phyloP scores from a whole-genome alignment of 2,888 invertebrate species.

The Zygaena filipendulae region DNA sequence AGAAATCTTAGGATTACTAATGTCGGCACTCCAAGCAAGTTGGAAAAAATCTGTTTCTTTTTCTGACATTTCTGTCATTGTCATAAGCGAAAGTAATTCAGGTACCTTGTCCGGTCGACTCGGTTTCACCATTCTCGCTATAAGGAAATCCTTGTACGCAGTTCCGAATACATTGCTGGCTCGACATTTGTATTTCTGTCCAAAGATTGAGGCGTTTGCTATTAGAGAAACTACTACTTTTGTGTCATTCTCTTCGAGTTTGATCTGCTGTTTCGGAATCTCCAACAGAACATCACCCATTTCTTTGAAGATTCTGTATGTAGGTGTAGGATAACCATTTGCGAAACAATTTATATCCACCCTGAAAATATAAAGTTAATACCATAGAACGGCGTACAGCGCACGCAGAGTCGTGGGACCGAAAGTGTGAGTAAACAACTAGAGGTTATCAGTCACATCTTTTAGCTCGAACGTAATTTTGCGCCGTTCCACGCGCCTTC shows the following conservation, averaged over 20 bases:
- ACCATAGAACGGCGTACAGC: too few species aligned
- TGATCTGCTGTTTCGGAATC: conserved; percentile 30
- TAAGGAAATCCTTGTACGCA: conserved; percentile 24
- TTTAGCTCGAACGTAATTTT: too few species aligned
- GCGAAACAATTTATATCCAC: conserved; percentile 37
- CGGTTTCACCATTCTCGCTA: conserved; percentile 31
- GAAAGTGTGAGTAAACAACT: too few species aligned
- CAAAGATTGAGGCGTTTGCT: conserved; percentile 28
- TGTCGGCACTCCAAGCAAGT: too few species aligned
- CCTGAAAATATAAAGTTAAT: conserved; percentile 27
- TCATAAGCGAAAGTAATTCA: too few species aligned
- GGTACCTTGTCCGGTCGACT: conserved; percentile 31
- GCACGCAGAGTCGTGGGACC: too few species aligned
- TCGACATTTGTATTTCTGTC: conserved; percentile 32
- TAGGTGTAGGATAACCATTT: conserved; percentile 33
- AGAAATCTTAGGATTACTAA: too few species aligned
- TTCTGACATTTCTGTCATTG: too few species aligned
- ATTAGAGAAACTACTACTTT: conserved; percentile 27
- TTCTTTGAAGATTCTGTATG: conserved; percentile 40
- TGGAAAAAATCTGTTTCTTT: too few species aligned
- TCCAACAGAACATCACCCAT: conserved; percentile 26
- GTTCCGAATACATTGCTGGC: conserved; percentile 35
- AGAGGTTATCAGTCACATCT: too few species aligned
- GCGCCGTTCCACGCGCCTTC: too few species aligned
- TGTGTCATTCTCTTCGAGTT: conserved; percentile 22